Percentiles rank a stretch among this genome's conserved stretches.
Conservation (phyloP, 2,888 invertebrate species). For the Tanypteryx hageni region DNA sequence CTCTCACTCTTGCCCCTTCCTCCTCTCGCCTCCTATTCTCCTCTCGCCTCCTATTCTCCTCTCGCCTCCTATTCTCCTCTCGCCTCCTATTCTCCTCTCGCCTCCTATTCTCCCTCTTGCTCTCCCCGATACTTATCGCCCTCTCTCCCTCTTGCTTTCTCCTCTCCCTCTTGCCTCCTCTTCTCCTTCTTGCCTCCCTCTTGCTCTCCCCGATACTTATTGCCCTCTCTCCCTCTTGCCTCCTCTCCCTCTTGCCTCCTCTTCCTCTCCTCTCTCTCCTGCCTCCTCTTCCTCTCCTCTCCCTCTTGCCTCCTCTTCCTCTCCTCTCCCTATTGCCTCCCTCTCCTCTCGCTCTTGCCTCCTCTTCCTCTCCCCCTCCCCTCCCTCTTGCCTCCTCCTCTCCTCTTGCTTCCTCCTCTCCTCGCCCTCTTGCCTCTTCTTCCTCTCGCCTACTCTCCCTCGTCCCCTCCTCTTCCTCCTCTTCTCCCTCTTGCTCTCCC, state of each 20-base stretch:
- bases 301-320: neutral
- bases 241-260: neutral
- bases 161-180: too few relatives aligned
- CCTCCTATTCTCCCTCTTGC: neutral
- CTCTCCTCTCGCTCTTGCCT: neutral
- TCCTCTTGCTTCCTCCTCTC: neutral
- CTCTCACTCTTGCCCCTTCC: neutral
- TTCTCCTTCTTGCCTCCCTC: too few relatives aligned
- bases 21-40: neutral
- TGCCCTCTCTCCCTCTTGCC: neutral
- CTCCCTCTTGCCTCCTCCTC: neutral
- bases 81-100: neutral
- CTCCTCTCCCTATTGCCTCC: neutral
- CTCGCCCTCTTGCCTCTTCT: neutral
- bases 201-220: too few relatives aligned
- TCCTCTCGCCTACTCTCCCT: slow-evolving; percentile 25
- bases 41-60: neutral
- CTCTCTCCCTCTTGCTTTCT: too few relatives aligned
- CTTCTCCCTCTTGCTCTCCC: neutral
- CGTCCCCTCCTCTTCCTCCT: neutral
- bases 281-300: neutral
- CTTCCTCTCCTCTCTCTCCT: neutral
- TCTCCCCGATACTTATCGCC: too few relatives aligned
- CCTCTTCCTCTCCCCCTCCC: neutral
- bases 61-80: neutral